These are phyloP conservation scores for Nasalis larvatus DNA, from an alignment of 2,113 vertebrate species.

Conservation along the genomic window DNA sequence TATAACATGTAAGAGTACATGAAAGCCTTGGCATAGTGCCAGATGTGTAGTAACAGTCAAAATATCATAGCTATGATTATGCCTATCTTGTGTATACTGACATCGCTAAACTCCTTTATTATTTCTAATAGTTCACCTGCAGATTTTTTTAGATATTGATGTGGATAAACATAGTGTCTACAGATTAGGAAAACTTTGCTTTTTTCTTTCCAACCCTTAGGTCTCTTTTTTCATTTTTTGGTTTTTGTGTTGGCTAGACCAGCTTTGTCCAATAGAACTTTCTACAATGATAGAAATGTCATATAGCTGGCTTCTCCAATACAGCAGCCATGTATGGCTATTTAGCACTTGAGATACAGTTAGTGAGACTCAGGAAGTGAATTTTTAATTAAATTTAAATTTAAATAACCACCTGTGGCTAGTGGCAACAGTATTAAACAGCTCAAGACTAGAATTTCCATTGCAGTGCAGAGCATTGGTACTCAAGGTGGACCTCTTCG, in stretches of 20 bases:
- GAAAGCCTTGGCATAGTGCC: background rate
- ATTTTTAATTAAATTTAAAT: background rate
- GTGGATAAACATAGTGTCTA: background rate
- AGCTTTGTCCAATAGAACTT: background rate
- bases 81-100: background rate
- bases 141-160: background rate
- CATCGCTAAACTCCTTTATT: background rate
- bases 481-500: rapidly evolving
- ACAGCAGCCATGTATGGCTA: background rate
- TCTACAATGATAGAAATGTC: background rate
- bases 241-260: background rate
- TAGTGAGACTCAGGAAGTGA: background rate
- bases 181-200: background rate
- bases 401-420: background rate
- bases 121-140: background rate
- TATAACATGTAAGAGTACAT: background rate
- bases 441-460: background rate
- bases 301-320: too few relatives aligned
- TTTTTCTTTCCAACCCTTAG: background rate
- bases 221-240: background rate
- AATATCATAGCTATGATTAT: background rate
- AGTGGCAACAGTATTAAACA: background rate
- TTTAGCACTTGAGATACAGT: background rate
- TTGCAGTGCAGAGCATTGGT: rapidly evolving
- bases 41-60: background rate